A percentile compares a stretch with the other conserved stretches of the same genome.
These are phyloP conservation scores for Psittacula derbiana DNA, from an alignment of 2,797 vertebrate genomes.

Conservation along the genomic window DNA sequence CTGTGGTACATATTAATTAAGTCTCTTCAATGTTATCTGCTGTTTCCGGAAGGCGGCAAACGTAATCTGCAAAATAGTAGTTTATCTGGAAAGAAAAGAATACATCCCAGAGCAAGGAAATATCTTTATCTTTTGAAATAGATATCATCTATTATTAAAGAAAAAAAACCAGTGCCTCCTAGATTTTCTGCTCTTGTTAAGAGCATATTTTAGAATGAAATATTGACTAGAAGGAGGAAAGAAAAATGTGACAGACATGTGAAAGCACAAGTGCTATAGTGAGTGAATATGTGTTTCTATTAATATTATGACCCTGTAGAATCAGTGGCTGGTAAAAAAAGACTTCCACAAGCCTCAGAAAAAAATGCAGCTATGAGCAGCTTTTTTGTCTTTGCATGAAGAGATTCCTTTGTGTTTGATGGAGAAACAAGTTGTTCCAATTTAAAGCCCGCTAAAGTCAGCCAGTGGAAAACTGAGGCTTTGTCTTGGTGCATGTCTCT, in stretches of 20 bases:
- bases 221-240: not conserved
- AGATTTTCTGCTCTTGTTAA: not conserved
- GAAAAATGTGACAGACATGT: not conserved
- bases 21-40: constrained; percentile 52
- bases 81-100: constrained; percentile 35
- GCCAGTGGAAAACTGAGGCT: not conserved
- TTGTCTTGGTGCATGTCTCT: not conserved
- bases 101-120: constrained; percentile 9
- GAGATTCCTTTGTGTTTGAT: not conserved
- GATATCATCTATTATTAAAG: constrained; percentile 42
- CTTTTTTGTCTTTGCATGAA: not conserved
- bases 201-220: not conserved
- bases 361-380: not conserved
- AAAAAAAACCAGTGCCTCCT: not conserved
- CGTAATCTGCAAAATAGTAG: constrained; percentile 5
- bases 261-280: not conserved
- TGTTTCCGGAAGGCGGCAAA: constrained; percentile 48
- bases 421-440: not conserved
- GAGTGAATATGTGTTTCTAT: not conserved
- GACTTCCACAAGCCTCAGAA: not conserved
- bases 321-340: not conserved
- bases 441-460: not conserved
- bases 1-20: constrained; percentile 64
- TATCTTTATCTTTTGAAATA: constrained; percentile 47
- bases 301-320: not conserved